These are phyloP conservation scores for Amblyopsis rosae DNA, from an alignment of 2,113 vertebrate genomes.

Conservation along the genomic window DNA sequence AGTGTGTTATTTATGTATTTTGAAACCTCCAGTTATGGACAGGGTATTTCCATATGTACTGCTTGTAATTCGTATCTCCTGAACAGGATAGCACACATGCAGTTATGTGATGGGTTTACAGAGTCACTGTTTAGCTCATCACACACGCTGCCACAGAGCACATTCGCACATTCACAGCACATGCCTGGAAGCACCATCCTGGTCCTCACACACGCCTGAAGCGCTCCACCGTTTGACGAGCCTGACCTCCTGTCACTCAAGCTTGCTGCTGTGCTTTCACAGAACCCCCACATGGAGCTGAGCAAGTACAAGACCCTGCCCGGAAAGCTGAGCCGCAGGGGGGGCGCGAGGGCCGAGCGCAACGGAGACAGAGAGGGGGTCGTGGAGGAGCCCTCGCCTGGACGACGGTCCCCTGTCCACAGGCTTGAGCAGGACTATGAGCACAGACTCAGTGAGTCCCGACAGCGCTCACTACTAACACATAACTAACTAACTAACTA, in stretches of 20 bases:
- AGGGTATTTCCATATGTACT: too few relatives aligned
- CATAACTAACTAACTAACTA: too few relatives aligned
- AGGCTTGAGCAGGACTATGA: slow-evolving; percentile 56
- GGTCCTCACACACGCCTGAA: too few relatives aligned
- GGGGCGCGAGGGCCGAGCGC: slow-evolving; percentile 55
- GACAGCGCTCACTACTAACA: not conserved
- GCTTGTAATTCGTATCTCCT: too few relatives aligned
- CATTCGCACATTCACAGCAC: too few relatives aligned
- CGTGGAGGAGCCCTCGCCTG: slow-evolving; percentile 44
- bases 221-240: not conserved
- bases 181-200: too few relatives aligned
- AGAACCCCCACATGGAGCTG: slow-evolving; percentile 77
- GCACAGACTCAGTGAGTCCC: slow-evolving; percentile 78
- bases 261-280: not conserved
- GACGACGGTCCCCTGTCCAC: slow-evolving; percentile 52
- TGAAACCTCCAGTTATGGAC: too few relatives aligned
- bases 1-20: too few relatives aligned
- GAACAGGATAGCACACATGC: too few relatives aligned
- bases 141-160: too few relatives aligned
- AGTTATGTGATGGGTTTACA: too few relatives aligned
- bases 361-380: slow-evolving; percentile 74
- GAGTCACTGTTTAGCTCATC: too few relatives aligned
- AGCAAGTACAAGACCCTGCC: slow-evolving; percentile 91
- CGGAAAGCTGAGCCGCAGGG: slow-evolving; percentile 79
- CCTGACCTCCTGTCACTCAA: not conserved